Evolutionary conservation across 2,888 invertebrate genomes (phyloP), one percentile per base, ranked within the genome.

Genomic region (Calameuta idolon): DNA sequence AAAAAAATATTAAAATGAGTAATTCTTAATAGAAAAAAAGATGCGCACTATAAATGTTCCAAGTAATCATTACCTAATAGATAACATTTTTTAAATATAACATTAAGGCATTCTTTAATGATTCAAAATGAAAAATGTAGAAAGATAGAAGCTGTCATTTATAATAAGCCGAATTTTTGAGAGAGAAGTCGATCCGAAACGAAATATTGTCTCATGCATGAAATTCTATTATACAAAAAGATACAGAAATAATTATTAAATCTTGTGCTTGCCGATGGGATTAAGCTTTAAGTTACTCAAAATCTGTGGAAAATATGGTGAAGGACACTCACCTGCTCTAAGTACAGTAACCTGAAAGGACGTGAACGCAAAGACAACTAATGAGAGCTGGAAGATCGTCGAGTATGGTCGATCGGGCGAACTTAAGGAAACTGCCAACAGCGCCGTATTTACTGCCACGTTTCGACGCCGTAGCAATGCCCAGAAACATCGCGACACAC

Each of bases 361-460:
- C 81, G 80, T 78, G 77, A 77, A 78, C 80, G 79, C 75, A 76
- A 71, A 80, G 78, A 79, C 76, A 76, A 77, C 76, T 69, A 11
- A 69, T 30, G 71, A 73, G 69, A 33, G 74, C 75, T 76, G 73
- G 76, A 79, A 73, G 73, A 75, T 73, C 35, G 75, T 69, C 34
- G 75, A 35, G 75, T 79, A 78, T n/a, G n/a, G n/a, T n/a, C n/a
- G n/a, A n/a, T n/a, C n/a, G n/a, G 79, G 76, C 73, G 76, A 73
- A 40, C 23, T 15, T 23, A 9, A 55, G 9, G 9, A 55, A 55
- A 55, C 82, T 89, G 88, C 87, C 89, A 89, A 87, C 85, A 85
- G 86, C 87, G 84, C 87, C 83, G 77, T 80, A 82, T 83, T 79
- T 75, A 77, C 79, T 90, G 90, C 90, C 90, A 90, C 90, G 90